These are phyloP conservation scores for Propithecus deckenii DNA, from an alignment of 2,797 vertebrate genomes.

Conservation along the genomic window DNA sequence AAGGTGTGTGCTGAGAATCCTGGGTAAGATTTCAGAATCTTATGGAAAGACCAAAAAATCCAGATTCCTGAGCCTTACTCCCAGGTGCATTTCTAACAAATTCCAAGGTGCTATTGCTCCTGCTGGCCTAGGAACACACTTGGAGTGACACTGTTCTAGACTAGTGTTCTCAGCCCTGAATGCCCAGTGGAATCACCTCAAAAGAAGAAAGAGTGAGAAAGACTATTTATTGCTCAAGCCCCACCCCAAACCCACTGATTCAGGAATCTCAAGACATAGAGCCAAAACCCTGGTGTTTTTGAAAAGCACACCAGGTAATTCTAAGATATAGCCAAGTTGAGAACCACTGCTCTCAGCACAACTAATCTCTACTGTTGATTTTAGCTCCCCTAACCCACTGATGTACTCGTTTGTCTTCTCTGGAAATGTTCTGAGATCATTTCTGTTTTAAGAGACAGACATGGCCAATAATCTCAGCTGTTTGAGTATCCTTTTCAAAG, in stretches of 20 bases:
- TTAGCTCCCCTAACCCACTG: background rate
- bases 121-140: background rate
- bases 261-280: background rate
- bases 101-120: background rate
- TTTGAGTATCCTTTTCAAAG: constrained; percentile 33
- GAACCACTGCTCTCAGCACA: background rate
- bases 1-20: background rate
- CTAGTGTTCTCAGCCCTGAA: background rate
- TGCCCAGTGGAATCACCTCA: background rate
- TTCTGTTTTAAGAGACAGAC: background rate
- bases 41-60: background rate
- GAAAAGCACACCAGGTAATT: background rate
- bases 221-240: background rate
- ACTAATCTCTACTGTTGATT: background rate
- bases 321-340: background rate
- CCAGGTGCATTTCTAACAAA: background rate
- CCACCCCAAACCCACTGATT: background rate
- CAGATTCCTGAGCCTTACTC: background rate
- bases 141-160: background rate
- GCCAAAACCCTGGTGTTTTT: background rate
- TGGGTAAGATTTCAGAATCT: background rate
- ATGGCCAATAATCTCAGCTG: background rate
- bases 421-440: background rate
- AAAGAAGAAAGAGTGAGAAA: background rate
- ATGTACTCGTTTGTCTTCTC: background rate